Evolutionary conservation across 2,797 vertebrate species (phyloP), one percentile per base, ranked within the genome.

Genomic region (Urophycis tenuis): DNA sequence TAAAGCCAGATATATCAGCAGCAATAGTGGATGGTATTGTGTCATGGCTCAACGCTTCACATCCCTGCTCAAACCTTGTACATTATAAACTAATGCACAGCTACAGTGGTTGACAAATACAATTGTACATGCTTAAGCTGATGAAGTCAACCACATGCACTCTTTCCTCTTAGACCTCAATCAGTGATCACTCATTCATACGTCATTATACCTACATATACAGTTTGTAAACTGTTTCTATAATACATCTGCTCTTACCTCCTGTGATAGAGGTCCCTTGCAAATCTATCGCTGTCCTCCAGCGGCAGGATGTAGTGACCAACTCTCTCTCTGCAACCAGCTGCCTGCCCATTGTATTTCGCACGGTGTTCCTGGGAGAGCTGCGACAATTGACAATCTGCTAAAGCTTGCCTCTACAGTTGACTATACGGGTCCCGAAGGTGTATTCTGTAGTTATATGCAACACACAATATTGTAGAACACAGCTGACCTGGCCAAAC

Each of bases 301-400:
- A 73, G 74, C 17, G 92, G 92, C 75, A 93, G 72, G 74, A 90
- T 69, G 5, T 93, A 94, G 86, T 89, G 90, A 1, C 89, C 87
- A 3, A 91, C 85, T 2, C 12, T 72, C 5, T 82, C 67, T 19
- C 85, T 53, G 0, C 14, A 83, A 0, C 45, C 17, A 41, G 91
- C 87, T 0, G 88, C 93, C 85, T 84, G 92, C 84, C 94, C 93
- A 31, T 1, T 72, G 81, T 93, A 94, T 77, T 87, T 75, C 8
- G 84, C 79, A 0, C 89, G 82, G 69, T 94, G 93, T 79, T 85
- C 79, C 82, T 93, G 92, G 4, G 74, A 80, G 67, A 83, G 72
- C 92, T 95, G 79, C 29, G 60, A 60, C 22, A 19, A 75, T 31
- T 79, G 29, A 79, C 30, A 73, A 73, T 33, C 31, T 34, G 7